These are phyloP conservation scores for Tetraneura akinire DNA, from an alignment of 1,140 invertebrate species.

Conservation along the genomic window DNA sequence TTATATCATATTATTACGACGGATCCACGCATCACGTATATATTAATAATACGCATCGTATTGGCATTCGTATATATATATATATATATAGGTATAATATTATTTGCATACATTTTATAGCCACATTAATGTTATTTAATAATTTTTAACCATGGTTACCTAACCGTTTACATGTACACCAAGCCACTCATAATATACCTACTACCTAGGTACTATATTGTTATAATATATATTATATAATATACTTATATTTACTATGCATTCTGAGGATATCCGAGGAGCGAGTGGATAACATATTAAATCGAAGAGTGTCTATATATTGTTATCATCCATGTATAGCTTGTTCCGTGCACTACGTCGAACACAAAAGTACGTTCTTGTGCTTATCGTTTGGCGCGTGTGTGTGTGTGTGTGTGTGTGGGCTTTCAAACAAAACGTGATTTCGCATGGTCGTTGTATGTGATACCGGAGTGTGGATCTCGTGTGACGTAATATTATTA, in stretches of 20 bases:
- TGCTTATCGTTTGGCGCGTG: background rate
- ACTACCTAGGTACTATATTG: background rate
- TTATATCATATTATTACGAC: too few species aligned
- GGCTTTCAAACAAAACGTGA: background rate
- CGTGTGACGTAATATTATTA: background rate
- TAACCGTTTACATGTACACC: too few species aligned
- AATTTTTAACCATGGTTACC: too few species aligned
- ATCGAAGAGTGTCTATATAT: slow-evolving; percentile 41
- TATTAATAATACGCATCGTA: too few species aligned
- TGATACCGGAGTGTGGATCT: background rate
- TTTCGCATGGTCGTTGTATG: background rate
- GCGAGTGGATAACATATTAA: slow-evolving; percentile 48
- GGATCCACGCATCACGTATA: too few species aligned
- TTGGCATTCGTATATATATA: too few species aligned
- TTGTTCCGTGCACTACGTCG: slow-evolving; percentile 24
- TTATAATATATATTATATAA: background rate
- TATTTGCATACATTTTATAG: too few species aligned
- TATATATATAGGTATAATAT: too few species aligned
- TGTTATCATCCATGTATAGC: slow-evolving; percentile 6
- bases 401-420: background rate
- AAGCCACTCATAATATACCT: too few species aligned
- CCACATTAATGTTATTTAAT: too few species aligned
- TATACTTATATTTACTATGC: background rate
- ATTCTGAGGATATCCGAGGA: slow-evolving; percentile 41
- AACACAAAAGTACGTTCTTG: slow-evolving; percentile 48